Evolutionary conservation across 2,888 invertebrate genomes (phyloP).

Genomic region (Campopleginae sp.): DNA sequence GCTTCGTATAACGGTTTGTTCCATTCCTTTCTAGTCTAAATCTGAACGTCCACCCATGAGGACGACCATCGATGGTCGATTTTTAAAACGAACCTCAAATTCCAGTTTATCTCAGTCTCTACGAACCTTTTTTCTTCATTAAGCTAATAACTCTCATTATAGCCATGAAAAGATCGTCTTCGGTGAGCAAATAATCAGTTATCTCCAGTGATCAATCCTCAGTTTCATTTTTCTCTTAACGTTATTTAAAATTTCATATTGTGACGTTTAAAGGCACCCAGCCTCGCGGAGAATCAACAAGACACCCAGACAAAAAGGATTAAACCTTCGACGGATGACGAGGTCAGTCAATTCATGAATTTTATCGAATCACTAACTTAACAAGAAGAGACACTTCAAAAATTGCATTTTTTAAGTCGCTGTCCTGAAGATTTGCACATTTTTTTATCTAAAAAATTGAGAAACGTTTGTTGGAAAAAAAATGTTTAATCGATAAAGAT

Average conservation of each 20-base stretch:
- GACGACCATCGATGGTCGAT: slow-evolving; percentile 8
- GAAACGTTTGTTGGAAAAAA: background rate
- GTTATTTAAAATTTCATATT: background rate
- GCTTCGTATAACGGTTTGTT: slow-evolving; percentile 61
- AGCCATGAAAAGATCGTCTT: slow-evolving; percentile 79
- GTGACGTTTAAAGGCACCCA: slow-evolving; percentile 74
- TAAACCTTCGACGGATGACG: slow-evolving; percentile 62
- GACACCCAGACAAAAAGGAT: slow-evolving; percentile 71
- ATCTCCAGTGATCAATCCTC: background rate
- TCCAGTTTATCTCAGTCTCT: background rate
- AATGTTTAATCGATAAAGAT: background rate
- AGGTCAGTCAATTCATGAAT: slow-evolving; percentile 63
- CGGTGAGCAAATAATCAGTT: slow-evolving; percentile 74
- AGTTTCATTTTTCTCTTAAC: background rate
- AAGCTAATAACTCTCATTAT: slow-evolving; percentile 1
- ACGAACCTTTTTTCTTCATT: background rate
- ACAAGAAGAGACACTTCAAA: background rate
- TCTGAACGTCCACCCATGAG: slow-evolving; percentile 41
- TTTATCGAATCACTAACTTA: background rate
- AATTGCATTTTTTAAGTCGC: background rate
- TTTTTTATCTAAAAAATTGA: background rate
- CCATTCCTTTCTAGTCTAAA: slow-evolving; percentile 46
- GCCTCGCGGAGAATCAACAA: slow-evolving; percentile 71
- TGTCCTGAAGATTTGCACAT: background rate
- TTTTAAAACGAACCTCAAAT: background rate